Base-by-base conservation (phyloP, 2,113 vertebrate genomes). In the Sakesphorus luctuosus region DNA sequence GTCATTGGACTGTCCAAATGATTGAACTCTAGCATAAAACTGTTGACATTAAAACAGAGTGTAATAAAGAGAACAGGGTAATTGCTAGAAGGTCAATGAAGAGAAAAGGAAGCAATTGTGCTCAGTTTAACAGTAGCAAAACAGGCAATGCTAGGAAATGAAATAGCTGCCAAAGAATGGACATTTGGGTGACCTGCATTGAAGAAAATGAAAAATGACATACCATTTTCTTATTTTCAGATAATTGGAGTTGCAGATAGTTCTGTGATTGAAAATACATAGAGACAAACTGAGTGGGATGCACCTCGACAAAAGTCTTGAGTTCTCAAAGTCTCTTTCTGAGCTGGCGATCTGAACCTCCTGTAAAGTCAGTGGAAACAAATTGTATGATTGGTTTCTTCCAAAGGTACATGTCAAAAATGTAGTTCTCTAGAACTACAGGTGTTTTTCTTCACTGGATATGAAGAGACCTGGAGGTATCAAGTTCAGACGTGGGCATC, bases 11-110 rank as follows among this genome's bases (percentile, higher is more conserved):
- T 12, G 7, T 85, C 66, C 43, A 79, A 87, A 84, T 94, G 84
- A 95, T 84, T 67, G 52, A 95, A 69, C 61, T 83, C 35, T 33
- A 21, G 59, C 36, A 93, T 93, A 93, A 97, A 90, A 94, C 46
- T 69, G 50, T 53, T 95, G 67, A 90, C 87, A 80, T 69, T 94
- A 96, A 91, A 95, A 87, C 58, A 87, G 76, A 71, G 71, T 80
- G 58, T 38, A 79, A 91, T 84, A 94, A 96, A 91, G 84, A 79
- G 71, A 91, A 77, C n/a, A 63, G 40, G 25, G 53, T 89, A 89
- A 91, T 91, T 83, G 81, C 66, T 50, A 69, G 80, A 84, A 90
- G 68, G 80, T 89, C 75, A 86, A 9, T 52, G 79, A 93, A 91
- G 62, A 95, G 68, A 83, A 94, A 88, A 91, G 33, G 65, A 94